Evolutionary conservation across 1,140 invertebrate genomes (phyloP), one percentile per base, ranked within the genome.

Genomic region (Cyrtorhinus lividipennis): DNA sequence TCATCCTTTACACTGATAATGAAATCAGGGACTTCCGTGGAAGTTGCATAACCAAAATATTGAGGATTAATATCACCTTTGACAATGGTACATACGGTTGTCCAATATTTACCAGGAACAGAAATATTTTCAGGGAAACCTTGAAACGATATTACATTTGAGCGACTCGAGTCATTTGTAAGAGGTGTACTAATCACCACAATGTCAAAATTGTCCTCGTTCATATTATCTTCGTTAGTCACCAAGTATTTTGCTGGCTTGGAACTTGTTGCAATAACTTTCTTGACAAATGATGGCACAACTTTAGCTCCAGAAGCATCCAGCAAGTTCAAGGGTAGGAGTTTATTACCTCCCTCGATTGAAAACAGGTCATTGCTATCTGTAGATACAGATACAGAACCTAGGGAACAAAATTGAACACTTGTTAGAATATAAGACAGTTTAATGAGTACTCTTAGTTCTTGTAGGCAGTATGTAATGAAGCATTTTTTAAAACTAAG

Each of bases 291-390:
- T 5, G 5, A 10, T 8, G 10, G 10, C 10, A 53, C 20, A 20
- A 15, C 5, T 23, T 70, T 73, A 38, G 77, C 73, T 48, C 75
- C 70, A 0, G 77, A 73, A 38, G 69, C 67, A 62, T 75, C 66
- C 3, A 79, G 44, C 2, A 81, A 69, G 27, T 71, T 71, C 67
- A 74, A 69, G 1, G 75, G 71, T 64, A 85, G 74, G 67, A 72
- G 62, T 69, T 79, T 79, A 67, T 87, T 86, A 62, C 84, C 84
- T 58, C 78, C 79, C 67, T 79, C 73, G 13, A 86, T 75, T 15
- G 79, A 72, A 81, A 81, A 86, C 18, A 86, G 69, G 3, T 74
- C 71, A 27, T 69, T 68, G 57, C 73, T 74, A 2, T 77, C 74
- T 23, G 80, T 83, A 64, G 81, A 80, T 62, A 83, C 62, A 10